phyloP scores from a whole-genome alignment of 1,140 invertebrate species.

The Sinella curviseta region DNA sequence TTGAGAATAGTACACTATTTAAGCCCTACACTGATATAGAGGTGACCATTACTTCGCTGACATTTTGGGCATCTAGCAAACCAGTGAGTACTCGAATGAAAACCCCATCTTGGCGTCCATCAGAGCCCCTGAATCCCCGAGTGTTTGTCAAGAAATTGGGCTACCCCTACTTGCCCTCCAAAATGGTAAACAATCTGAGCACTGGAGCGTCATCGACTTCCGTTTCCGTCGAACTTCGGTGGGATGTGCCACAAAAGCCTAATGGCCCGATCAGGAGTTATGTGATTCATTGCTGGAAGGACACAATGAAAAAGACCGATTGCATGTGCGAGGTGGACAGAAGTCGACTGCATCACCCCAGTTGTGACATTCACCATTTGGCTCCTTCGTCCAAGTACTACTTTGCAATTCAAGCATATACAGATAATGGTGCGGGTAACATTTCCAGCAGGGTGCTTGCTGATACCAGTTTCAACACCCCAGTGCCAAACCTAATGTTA shows the following conservation, averaged over 20 bases:
- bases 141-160: conserved; percentile 61
- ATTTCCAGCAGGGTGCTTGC: conserved; percentile 65
- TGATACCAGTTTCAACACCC: conserved; percentile 67
- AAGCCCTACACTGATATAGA: conserved; percentile 68
- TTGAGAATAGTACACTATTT: conserved; percentile 59
- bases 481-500: conserved; percentile 75
- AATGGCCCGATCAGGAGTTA: conserved; percentile 76
- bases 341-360: conserved; percentile 50
- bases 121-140: conserved; percentile 68
- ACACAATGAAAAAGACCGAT: conserved; percentile 28
- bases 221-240: conserved; percentile 61
- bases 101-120: conserved; percentile 67
- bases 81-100: conserved; percentile 55
- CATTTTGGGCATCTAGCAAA: conserved; percentile 76
- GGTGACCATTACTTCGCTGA: conserved; percentile 74
- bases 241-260: conserved; percentile 69
- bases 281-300: conserved; percentile 67
- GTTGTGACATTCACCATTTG: conserved; percentile 60
- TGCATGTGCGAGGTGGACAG: conserved; percentile 36
- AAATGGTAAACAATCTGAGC: neutral
- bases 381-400: conserved; percentile 67
- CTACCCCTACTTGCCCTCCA: neutral
- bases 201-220: neutral
- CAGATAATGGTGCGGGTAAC: conserved; percentile 70
- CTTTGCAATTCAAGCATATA: conserved; percentile 70